Conservation (phyloP, 2,888 invertebrate species). For the Drosophila rubida region DNA sequence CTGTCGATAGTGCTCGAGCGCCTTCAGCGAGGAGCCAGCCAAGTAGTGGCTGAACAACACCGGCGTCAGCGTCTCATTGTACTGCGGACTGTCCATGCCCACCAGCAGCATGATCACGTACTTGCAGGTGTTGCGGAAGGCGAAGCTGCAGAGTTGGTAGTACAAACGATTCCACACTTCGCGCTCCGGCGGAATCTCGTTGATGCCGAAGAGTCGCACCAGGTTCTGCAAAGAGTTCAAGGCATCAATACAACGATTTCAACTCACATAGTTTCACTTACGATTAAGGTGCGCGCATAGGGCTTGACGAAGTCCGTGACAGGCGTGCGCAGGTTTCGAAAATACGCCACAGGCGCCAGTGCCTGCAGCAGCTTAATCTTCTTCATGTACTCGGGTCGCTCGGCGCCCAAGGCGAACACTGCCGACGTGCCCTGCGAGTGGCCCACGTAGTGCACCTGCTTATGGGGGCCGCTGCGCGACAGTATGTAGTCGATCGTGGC, state of each 20-base stretch:
- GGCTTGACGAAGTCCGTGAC: conserved; percentile 14
- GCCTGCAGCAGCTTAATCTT: conserved; percentile 86
- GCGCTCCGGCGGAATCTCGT: conserved; percentile 57
- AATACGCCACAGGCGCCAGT: conserved; percentile 86
- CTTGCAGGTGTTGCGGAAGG: conserved; percentile 52
- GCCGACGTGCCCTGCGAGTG: conserved; percentile 88
- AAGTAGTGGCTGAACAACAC: conserved; percentile 87
- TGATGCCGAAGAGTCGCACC: conserved; percentile 30
- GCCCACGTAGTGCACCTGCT: conserved; percentile 87
- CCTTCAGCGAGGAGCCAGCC: conserved; percentile 86
- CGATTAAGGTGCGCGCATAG: background rate
- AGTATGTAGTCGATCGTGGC: conserved; percentile 88
- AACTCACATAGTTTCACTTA: background rate
- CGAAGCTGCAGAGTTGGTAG: conserved; percentile 40
- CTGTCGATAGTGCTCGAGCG: conserved; percentile 86
- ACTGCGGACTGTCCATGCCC: conserved; percentile 84
- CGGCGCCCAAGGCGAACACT: conserved; percentile 84
- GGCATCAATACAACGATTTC: too few relatives aligned
- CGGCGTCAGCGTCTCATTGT: conserved; percentile 86
- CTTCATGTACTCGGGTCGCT: conserved; percentile 85
- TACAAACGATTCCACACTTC: conserved; percentile 30
- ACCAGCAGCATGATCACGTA: conserved; percentile 85
- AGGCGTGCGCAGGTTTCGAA: conserved; percentile 80
- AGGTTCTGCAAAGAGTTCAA: conserved; percentile 13
- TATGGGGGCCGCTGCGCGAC: conserved; percentile 82